Evolutionary conservation across 2,797 vertebrate species (phyloP).

Genomic region (Ceryle rudis): DNA sequence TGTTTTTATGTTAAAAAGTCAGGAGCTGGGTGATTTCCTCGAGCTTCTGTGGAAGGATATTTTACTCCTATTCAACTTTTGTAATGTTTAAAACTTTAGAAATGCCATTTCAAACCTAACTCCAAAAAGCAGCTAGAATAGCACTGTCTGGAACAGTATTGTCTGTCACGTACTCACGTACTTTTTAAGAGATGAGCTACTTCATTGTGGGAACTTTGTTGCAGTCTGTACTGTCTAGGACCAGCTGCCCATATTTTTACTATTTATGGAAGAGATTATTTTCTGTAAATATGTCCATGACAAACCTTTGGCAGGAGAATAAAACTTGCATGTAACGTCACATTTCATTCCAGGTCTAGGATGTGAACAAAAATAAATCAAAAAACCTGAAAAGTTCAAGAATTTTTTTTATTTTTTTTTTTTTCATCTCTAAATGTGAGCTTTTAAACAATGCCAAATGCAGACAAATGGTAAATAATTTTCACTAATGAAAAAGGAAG

Average conservation of each 20-base stretch:
- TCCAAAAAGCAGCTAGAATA: background rate
- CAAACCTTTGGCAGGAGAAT: conserved; percentile 51
- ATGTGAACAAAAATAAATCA: conserved; percentile 57
- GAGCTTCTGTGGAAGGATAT: background rate
- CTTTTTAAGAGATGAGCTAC: background rate
- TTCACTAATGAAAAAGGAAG: conserved; percentile 32
- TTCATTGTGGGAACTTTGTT: conserved; percentile 2
- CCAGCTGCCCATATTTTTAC: conserved; percentile 43
- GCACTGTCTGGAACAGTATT: background rate
- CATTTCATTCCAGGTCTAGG: conserved; percentile 62
- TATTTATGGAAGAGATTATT: conserved; percentile 66
- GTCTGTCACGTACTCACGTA: background rate
- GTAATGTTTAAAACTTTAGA: background rate
- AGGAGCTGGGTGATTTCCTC: background rate
- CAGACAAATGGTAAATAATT: conserved; percentile 55
- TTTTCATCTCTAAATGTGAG: conserved; percentile 32
- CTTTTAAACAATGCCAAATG: conserved; percentile 37
- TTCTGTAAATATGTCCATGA: conserved; percentile 61
- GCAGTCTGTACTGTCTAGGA: background rate
- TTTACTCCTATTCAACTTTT: background rate
- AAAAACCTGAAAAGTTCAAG: background rate
- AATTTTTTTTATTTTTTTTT: background rate
- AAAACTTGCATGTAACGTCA: conserved; percentile 46
- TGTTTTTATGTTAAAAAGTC: background rate
- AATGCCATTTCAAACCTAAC: background rate